Evolutionary conservation across 2,888 invertebrate species (phyloP), one percentile per base, ranked within the genome.

Genomic region (Boloria selene): DNA sequence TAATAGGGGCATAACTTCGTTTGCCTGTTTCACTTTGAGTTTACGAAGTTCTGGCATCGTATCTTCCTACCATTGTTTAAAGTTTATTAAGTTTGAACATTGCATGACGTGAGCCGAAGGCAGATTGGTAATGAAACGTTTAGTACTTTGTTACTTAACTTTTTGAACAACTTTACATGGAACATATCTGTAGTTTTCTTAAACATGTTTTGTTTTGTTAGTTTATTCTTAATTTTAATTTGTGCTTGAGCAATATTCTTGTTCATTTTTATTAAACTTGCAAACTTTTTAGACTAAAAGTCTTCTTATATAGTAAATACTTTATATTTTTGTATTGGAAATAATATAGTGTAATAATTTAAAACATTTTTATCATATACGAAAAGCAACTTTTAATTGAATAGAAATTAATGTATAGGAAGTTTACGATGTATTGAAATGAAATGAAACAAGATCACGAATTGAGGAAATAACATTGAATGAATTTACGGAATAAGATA

Each of bases 81-180:
- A 90, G 86, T 90, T 90, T 86, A 87, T 86, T 86, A 87, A 89
- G 88, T 90, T 88, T 81, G 82, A 88, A 88, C 87, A 86, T 85
- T 74, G 85, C 81, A 82, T 82, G 85, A 85, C 84, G 82, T 86
- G 83, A 86, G 88, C 84, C 83, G 84, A 82, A 84, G 80, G 82
- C 74, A 75, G 79, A 81, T 84, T 77, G 75, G 78, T 84, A 86
- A 87, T 70, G 65, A 72, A 73, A 70, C 67, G 55, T 68, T 61
- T 65, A 60, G 61, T 70, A 61, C 65, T 54, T 64, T 66, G 63
- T 44, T 58, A 67, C 56, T 60, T 44, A 51, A 49, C 54, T 61
- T 54, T 64, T 54, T 66, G 50, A 69, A 58, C 18, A 22, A 58
- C 16, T 58, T 31, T 47, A 31, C 44, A 38, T 13, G 16, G 47